Evolutionary conservation across 2,888 invertebrate species (phyloP), one percentile per base, ranked within the genome.

Genomic region (Neoitamus cyanurus): DNA sequence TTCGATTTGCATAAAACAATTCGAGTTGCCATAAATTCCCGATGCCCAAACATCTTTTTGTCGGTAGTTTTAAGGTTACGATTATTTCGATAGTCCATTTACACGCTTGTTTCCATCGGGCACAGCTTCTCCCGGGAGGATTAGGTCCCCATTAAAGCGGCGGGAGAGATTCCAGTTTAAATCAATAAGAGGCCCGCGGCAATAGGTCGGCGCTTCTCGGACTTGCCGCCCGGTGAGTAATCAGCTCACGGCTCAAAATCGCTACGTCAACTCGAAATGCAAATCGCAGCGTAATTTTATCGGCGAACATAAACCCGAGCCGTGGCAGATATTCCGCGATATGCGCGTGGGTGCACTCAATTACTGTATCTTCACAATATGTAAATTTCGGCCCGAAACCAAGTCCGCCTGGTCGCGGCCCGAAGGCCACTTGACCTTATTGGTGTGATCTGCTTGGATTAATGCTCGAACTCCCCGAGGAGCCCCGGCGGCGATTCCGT

Each of bases 31-130:
- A 58, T 80, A 80, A 80, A 80, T 80, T 80, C 30, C 34, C 80
- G 58, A 48, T 80, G 80, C 30, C 80, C 58, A 80, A 80, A 80
- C 80, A 80, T 68, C 58, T 80, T 80, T 80, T 80, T 80, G 80
- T 80, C 80, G 80, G 80, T 58, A 80, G 80, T 80, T 48, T 80
- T 80, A 31, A 31, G 80, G 36, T 34, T 80, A 80, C 34, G 68
- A 58, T 80, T 80, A 46, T 77, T 42, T 46, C 42, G 77, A 46
- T 46, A 46, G 77, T 25, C 77, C 77, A 46, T 77, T 77, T 46
- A 75, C 36, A 36, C n/a, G 77, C 46, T n/a, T 77, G 20, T 46
- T 77, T 42, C 25, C 30, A 25, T 42, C 20, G 31, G 73, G 20
- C 20, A n/a, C 73, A 73, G 20, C 31, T 34, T 73, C 36, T 20